Evolutionary conservation across 1,140 invertebrate species (phyloP), one percentile per base, ranked within the genome.

Genomic region (Oppia nitens): DNA sequence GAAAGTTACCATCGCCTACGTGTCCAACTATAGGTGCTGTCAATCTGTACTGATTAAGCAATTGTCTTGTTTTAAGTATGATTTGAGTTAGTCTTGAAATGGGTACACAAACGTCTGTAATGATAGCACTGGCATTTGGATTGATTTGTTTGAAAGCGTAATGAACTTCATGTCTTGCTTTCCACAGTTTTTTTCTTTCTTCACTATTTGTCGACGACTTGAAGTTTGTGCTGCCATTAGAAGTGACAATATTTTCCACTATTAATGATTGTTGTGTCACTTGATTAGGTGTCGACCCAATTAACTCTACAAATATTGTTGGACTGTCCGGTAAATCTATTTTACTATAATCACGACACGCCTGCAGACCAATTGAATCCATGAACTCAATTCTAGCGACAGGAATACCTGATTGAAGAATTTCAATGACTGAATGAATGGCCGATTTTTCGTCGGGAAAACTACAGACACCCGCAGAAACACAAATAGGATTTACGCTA

Each of bases 1-100:
- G 77, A 64, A 79, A 79, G 65, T 79, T 79, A 3, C 77, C 78
- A 70, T 79, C 77, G 1, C 77, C 77, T 53, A 78, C 77, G 69
- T 79, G 78, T 24, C 78, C 77, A 12, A 47, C 50, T n/a, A n/a
- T n/a, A n/a, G n/a, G n/a, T n/a, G n/a, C n/a, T n/a, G n/a, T 62
- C 2, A 73, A 14, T 12, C 66, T 64, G 20, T 65, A 63, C 47
- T 67, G 61, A 25, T 64, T 61, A 26, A 76, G 66, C 40, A 72
- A 69, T 51, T 68, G 54, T 63, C 75, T 71, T 3, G 76, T 73
- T 58, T 69, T 65, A 2, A 67, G 55, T 28, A 79, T 69, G 1
- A 77, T 67, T 50, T 77, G 69, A 17, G 75, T 70, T 24, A 79
- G 63, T 26, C 69, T 66, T 20, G 76, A 76, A 17, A 79, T 75